Evolutionary conservation across 1,140 invertebrate species (phyloP), one percentile per base, ranked within the genome.

Genomic region (Calephelis virginiensis): DNA sequence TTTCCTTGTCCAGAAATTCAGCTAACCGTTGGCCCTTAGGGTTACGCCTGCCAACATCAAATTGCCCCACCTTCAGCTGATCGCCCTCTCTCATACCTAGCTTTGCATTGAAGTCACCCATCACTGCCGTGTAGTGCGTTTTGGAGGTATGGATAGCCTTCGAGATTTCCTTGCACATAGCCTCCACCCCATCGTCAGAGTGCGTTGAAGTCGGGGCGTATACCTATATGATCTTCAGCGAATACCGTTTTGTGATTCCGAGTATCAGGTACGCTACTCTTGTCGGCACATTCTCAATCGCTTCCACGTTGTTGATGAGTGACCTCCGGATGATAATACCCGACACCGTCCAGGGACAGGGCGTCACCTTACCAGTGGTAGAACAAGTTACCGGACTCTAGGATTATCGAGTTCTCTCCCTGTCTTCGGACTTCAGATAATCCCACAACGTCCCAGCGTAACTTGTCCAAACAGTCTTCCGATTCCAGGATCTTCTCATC

Each of bases 231-330:
- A 40, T 7, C 6, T 43, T 43, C 40, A 43, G 50, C 11, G 17
- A 53, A 53, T 53, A 53, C n/a, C 50, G 10, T 53, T 12, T 13
- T 1, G 50, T 13, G 8, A 53, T 53, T 53, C 50, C 13, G 50
- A 53, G 50, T 53, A 53, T 53, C 1, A 53, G 10, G 50, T 53
- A 53, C 50, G 50, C 50, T 8, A 53, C 50, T n/a, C 13, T 53
- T 2, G 12, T 53, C 17, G 50, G 14, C 12, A 53, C n/a, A 53
- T n/a, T 53, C 3, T 5, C 50, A n/a, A 53, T 17, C 12, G 8
- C 9, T n/a, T 6, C n/a, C 8, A 53, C 50, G 50, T 14, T 53
- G 50, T 53, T 53, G 1, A 17, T 9, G n/a, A 53, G 50, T 1
- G 50, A n/a, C 50, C 2, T 13, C 0, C 14, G 50, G 50, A 53